Evolutionary conservation across 2,797 vertebrate species (phyloP).

Genomic region (Diplodus puntazzo): DNA sequence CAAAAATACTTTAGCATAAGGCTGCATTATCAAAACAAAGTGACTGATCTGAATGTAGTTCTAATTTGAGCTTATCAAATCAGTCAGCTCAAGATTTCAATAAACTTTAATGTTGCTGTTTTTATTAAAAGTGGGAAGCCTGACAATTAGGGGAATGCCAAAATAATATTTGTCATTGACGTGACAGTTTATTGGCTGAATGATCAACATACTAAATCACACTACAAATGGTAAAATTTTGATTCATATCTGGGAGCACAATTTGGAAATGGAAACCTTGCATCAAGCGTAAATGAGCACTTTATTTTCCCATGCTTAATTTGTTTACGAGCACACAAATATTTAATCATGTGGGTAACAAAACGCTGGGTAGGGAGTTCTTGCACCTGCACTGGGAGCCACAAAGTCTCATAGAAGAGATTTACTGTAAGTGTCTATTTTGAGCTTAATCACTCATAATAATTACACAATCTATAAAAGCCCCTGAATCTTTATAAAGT

Average conservation of each 20-base stretch:
- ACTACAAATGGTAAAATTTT: neutral
- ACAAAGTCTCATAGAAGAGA: slow-evolving; percentile 1
- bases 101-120: neutral
- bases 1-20: neutral
- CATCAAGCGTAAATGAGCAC: neutral
- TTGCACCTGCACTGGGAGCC: slow-evolving; percentile 28
- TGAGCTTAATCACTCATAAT: slow-evolving; percentile 12
- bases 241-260: neutral
- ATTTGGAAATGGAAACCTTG: neutral
- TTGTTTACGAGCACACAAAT: slow-evolving; percentile 25
- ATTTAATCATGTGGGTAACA: slow-evolving; percentile 17
- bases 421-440: neutral
- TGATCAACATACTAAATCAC: slow-evolving; percentile 1
- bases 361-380: slow-evolving; percentile 13
- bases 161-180: neutral
- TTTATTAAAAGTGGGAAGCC: neutral
- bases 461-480: slow-evolving; percentile 4
- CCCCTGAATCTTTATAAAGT: neutral
- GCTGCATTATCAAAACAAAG: neutral
- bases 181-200: neutral
- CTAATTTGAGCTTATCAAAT: neutral
- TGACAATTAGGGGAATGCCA: neutral
- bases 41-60: neutral
- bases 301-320: slow-evolving; percentile 5
- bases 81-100: neutral